A percentile compares a stretch with the other conserved stretches of the same genome.
Conservation (phyloP, 2,797 vertebrate genomes). For the Arnoldichthys spilopterus region DNA sequence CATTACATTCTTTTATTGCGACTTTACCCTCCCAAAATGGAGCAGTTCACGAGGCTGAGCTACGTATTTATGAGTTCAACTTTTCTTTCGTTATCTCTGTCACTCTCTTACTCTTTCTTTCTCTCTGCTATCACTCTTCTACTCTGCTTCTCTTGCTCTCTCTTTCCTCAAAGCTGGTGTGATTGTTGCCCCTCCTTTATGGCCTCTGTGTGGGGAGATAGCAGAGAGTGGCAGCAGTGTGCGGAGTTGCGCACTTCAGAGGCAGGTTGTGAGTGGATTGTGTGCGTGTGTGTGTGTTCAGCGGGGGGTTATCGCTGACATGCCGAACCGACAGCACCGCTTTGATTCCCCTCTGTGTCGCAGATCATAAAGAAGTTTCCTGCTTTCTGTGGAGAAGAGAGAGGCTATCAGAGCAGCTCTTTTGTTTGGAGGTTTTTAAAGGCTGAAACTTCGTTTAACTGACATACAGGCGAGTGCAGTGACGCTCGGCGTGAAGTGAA, state of each 20-base stretch:
- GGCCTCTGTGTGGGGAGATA: background rate
- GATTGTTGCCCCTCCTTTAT: background rate
- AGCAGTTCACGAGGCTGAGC: background rate
- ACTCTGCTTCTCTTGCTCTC: background rate
- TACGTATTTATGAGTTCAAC: background rate
- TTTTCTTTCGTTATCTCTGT: background rate
- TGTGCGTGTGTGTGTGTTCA: background rate
- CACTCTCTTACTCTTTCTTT: background rate
- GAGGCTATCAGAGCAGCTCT: background rate
- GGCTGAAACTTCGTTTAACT: background rate
- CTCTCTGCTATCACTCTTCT: background rate
- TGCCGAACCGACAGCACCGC: background rate
- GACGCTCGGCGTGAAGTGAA: background rate
- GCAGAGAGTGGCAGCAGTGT: background rate
- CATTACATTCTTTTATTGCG: no score
- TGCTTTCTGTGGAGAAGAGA: background rate
- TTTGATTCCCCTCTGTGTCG: conserved; percentile 8
- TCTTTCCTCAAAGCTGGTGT: background rate
- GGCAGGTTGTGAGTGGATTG: background rate
- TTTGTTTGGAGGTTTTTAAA: background rate
- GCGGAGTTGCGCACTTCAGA: background rate
- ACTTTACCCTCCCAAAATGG: no score
- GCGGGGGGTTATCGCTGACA: background rate
- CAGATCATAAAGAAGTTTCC: background rate
- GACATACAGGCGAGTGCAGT: background rate